Evolutionary conservation across 2,797 vertebrate genomes (phyloP), one percentile per base, ranked within the genome.

Genomic region (Sebastes iracundus): DNA sequence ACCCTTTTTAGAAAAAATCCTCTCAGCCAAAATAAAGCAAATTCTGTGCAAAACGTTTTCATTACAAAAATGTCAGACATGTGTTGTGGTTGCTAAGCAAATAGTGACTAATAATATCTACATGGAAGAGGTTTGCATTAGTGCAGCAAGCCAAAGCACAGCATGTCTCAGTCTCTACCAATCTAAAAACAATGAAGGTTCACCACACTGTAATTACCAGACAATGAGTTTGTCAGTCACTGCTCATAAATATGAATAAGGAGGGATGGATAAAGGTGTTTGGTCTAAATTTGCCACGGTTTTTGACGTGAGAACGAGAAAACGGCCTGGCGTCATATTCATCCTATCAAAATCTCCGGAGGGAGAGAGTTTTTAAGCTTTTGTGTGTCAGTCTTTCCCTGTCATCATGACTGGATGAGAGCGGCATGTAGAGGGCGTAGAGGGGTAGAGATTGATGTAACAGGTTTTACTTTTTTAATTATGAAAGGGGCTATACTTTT

Each of bases 31-130:
- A 88, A 90, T 90, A 87, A 90, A 93, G 88, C 87, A 83, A 91
- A 90, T 80, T 83, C 77, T 27, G 65, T 80, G 86, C 76, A 77
- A 90, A 93, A 93, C 80, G 76, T 88, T 88, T 92, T 92, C 81
- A 82, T 88, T 88, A 84, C 79, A 88, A 93, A 94, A 93, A 92
- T 94, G 92, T 94, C 93, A 94, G 93, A 92, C 93, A 90, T 94
- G 94, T 95, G 92, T 93, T 94, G 93, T 92, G 92, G 95, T 96
- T 95, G 94, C 95, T 96, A 96, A 95, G 96, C 93, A 90, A 95
- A 94, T 87, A 90, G 91, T 85, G 87, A 91, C 94, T 95, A 96
- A 96, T 95, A 96, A 95, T 96, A 95, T 95, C 93, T 92, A 91
- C 91, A 90, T 90, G 90, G 90, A 87, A 93, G 90, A 91, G 90